Percentiles rank a stretch among this genome's conserved stretches.
These are phyloP conservation scores for Drosophila mayaguana DNA, from an alignment of 2,888 invertebrate genomes.

Conservation along the genomic window DNA sequence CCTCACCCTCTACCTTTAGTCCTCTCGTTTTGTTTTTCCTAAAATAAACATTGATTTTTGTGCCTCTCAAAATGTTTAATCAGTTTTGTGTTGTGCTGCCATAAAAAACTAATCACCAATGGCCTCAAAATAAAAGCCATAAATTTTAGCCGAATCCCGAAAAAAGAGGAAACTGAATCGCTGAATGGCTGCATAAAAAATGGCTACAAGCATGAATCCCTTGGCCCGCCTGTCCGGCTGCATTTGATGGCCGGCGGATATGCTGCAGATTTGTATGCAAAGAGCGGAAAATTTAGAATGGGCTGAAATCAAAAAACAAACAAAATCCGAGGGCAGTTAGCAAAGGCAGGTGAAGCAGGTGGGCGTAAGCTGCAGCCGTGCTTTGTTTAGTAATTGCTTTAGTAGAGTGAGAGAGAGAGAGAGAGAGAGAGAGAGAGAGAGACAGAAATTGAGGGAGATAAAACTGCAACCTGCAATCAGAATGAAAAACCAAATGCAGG, in stretches of 20 bases:
- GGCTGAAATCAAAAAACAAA: conserved; percentile 24
- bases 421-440: background rate
- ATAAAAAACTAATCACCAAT: conserved; percentile 72
- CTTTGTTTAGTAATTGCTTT: conserved; percentile 68
- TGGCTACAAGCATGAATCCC: conserved; percentile 10
- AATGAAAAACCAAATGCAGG: conserved; percentile 51
- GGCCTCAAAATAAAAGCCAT: conserved; percentile 65
- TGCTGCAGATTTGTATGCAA: conserved; percentile 60
- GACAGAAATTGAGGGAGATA: background rate
- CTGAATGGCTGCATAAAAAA: conserved; percentile 44
- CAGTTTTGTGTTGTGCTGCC: conserved; percentile 64
- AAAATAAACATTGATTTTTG: conserved; percentile 50
- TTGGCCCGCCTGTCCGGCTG: background rate
- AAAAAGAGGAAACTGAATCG: conserved; percentile 7
- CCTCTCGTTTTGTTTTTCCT: background rate
- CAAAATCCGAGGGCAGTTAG: conserved; percentile 9
- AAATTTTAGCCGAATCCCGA: conserved; percentile 46
- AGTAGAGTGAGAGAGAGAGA: background rate
- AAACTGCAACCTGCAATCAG: conserved; percentile 69
- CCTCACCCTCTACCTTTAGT: background rate
- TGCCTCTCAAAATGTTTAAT: conserved; percentile 57
- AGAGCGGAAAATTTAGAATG: conserved; percentile 45
- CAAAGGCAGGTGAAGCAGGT: conserved; percentile 13
- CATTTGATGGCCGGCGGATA: conserved; percentile 51
- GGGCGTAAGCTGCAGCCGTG: conserved; percentile 7